Evolutionary conservation across 2,113 vertebrate species (phyloP).

Genomic region (Cryptomyrus ogoouensis): DNA sequence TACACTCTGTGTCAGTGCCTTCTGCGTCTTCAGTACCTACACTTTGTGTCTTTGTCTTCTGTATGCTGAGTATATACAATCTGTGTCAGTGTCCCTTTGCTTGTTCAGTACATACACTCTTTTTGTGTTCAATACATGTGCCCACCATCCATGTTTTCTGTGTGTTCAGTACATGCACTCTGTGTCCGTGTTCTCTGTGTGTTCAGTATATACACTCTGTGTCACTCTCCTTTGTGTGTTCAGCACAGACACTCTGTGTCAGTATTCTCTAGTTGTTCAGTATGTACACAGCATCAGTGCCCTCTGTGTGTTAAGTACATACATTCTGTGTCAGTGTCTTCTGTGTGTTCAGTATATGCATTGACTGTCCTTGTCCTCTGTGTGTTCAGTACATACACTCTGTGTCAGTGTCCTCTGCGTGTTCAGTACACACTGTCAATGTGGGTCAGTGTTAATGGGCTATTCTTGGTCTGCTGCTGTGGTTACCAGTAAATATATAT

Average conservation of each 20-base stretch:
- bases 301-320: neutral
- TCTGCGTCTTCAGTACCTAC: neutral
- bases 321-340: neutral
- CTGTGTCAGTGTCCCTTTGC: neutral
- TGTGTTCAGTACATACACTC: neutral
- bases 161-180: neutral
- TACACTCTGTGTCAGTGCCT: neutral
- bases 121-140: neutral
- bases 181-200: neutral
- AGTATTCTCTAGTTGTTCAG: neutral
- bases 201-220: neutral
- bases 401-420: neutral
- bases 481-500: neutral
- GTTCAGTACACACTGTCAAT: constrained; percentile 4
- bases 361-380: neutral
- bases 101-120: neutral
- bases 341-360: neutral
- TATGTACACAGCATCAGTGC: neutral
- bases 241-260: neutral
- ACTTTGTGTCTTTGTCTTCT: neutral
- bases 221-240: neutral
- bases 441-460: neutral
- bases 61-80: neutral
- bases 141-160: neutral
- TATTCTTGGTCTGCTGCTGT: neutral